Percentiles rank a stretch among this genome's conserved stretches.
phyloP scores from a whole-genome alignment of 1,140 invertebrate species.

The Hylaeus volcanicus region DNA sequence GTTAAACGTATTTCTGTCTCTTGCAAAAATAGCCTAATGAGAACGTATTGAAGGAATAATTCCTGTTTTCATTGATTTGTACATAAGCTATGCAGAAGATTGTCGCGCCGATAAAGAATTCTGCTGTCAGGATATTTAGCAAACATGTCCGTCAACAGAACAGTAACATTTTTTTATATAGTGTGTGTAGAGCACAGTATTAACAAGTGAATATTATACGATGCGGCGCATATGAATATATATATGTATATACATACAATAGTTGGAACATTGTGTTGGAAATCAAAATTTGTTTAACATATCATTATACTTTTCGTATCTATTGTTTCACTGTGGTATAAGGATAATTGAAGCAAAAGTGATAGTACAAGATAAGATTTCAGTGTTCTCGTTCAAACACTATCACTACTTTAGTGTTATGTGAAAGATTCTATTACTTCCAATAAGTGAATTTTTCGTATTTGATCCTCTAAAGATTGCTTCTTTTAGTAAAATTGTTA shows the following conservation, averaged over 20 bases:
- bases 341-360: slow-evolving; percentile 27
- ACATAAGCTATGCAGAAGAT: slow-evolving; percentile 31
- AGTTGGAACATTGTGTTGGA: slow-evolving; percentile 11
- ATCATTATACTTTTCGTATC: slow-evolving; percentile 39
- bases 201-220: slow-evolving; percentile 21
- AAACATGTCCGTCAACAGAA: slow-evolving; percentile 16
- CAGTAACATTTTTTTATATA: slow-evolving; percentile 41
- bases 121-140: slow-evolving; percentile 1
- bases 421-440: not conserved
- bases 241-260: not conserved
- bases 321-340: slow-evolving; percentile 32
- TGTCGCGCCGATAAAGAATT: slow-evolving; percentile 22
- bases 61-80: slow-evolving; percentile 35
- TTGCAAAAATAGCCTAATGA: not conserved
- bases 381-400: slow-evolving; percentile 34
- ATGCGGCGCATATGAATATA: not conserved
- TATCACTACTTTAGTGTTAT: not conserved
- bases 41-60: not conserved
- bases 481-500: slow-evolving; percentile 1
- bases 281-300: slow-evolving; percentile 33
- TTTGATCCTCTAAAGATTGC: not conserved
- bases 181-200: slow-evolving; percentile 24
- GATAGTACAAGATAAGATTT: slow-evolving; percentile 57
- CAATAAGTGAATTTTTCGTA: not conserved
- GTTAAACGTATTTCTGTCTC: not conserved